Conservation (phyloP, 2,113 vertebrate species). For the Neolamprologus tretocephalus region DNA sequence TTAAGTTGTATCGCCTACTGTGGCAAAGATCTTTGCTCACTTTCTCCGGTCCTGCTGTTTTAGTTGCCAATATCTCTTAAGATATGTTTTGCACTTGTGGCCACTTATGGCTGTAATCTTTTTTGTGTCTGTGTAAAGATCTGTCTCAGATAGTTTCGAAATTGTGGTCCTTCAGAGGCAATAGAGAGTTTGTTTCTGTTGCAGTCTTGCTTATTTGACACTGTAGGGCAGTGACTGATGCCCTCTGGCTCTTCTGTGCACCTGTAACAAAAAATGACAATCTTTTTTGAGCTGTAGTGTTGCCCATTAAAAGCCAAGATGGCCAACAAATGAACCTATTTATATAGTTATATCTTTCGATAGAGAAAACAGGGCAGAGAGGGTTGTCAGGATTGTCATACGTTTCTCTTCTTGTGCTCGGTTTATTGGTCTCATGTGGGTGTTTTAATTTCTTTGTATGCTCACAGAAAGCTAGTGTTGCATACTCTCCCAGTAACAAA, state of each 20-base stretch:
- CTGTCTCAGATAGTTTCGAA: neutral
- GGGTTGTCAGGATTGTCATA: neutral
- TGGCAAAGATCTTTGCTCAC: neutral
- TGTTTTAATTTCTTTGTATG: neutral
- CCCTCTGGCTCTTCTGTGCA: neutral
- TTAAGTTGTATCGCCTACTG: neutral
- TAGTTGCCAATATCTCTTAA: neutral
- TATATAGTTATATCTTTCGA: neutral
- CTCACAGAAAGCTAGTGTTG: neutral
- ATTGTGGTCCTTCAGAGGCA: neutral
- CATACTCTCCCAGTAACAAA: neutral
- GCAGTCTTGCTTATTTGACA: neutral
- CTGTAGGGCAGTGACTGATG: neutral
- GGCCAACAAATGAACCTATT: neutral
- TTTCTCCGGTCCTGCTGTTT: neutral
- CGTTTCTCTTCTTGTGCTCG: neutral
- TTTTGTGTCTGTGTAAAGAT: neutral
- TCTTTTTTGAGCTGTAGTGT: neutral
- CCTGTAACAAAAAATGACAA: neutral
- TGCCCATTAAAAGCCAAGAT: neutral
- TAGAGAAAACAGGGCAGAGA: neutral
- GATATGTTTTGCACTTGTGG: neutral
- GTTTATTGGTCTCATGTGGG: neutral
- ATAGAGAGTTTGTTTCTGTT: neutral
- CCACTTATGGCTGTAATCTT: neutral